These are phyloP conservation scores for Ellobium chinense DNA, from an alignment of 2,888 invertebrate genomes.

Conservation along the genomic window DNA sequence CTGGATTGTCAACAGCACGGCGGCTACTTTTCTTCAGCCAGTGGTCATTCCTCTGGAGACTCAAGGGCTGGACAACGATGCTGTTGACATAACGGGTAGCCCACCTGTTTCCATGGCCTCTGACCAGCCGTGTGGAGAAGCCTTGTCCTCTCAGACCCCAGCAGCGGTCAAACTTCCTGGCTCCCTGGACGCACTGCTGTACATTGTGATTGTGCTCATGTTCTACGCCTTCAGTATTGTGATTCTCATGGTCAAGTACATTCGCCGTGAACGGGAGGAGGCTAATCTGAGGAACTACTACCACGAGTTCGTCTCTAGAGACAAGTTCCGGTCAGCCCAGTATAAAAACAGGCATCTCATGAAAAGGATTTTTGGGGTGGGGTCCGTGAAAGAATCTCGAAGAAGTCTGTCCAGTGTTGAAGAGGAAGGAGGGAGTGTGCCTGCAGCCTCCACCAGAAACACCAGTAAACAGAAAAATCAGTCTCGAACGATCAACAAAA, in stretches of 20 bases:
- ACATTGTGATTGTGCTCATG: conserved; percentile 68
- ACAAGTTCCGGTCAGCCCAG: conserved; percentile 45
- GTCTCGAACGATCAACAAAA: conserved; percentile 12
- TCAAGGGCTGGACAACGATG: neutral
- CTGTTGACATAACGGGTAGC: neutral
- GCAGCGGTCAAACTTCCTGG: conserved; percentile 36
- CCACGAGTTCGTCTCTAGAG: conserved; percentile 59
- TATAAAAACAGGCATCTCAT: conserved; percentile 43
- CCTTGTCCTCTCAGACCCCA: conserved; percentile 41
- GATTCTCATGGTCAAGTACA: conserved; percentile 69
- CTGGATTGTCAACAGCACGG: conserved; percentile 19
- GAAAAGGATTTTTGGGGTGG: conserved; percentile 36
- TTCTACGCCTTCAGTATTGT: conserved; percentile 70
- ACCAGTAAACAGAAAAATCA: conserved; percentile 8
- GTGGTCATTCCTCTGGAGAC: neutral
- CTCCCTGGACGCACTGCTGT: conserved; percentile 63
- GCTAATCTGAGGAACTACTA: conserved; percentile 65
- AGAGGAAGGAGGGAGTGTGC: neutral
- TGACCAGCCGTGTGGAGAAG: conserved; percentile 38
- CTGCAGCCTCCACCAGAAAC: neutral
- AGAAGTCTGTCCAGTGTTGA: neutral
- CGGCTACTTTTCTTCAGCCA: neutral
- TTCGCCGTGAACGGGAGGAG: conserved; percentile 67
- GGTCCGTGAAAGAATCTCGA: neutral
- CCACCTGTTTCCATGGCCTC: conserved; percentile 5